phyloP scores from a whole-genome alignment of 2,797 vertebrate genomes.

The Lagocephalus sceleratus region DNA sequence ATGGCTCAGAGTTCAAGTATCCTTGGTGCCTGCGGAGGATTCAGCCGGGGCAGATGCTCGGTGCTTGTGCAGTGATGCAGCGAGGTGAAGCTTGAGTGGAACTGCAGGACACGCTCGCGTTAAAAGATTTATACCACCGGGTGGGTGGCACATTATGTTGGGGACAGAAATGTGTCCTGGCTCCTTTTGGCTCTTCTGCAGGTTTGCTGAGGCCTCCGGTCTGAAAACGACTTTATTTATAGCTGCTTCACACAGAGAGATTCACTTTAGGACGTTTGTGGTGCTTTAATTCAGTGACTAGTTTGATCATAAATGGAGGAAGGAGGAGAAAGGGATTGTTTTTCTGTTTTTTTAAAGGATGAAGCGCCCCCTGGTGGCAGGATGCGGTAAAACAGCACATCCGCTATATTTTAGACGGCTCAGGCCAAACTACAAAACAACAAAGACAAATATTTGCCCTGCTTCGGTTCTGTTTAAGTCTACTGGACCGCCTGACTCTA shows the following conservation, averaged over 20 bases:
- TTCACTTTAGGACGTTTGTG: slow-evolving; percentile 1
- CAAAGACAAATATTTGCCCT: too few species aligned
- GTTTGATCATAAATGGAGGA: too few species aligned
- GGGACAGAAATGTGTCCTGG: slow-evolving; percentile 48
- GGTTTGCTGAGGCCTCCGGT: slow-evolving; percentile 19
- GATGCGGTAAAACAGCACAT: too few species aligned
- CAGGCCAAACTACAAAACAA: too few species aligned
- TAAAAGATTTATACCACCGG: slow-evolving; percentile 68
- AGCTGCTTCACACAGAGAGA: slow-evolving; percentile 12
- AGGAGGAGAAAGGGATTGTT: too few species aligned
- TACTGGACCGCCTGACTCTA: too few species aligned
- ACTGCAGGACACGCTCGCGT: slow-evolving; percentile 61
- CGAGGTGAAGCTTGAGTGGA: slow-evolving; percentile 65
- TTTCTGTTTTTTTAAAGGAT: too few species aligned
- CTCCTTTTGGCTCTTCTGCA: slow-evolving; percentile 34
- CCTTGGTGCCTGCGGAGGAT: slow-evolving; percentile 64
- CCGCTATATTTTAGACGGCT: too few species aligned
- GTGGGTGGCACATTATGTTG: slow-evolving; percentile 44
- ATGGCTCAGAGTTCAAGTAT: slow-evolving; percentile 75
- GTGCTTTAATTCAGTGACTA: not conserved
- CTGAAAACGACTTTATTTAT: not conserved
- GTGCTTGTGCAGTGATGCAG: slow-evolving; percentile 66
- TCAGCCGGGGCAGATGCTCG: slow-evolving; percentile 63
- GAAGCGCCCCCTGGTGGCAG: too few species aligned
- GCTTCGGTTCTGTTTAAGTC: too few species aligned